These are phyloP conservation scores for Aphelinus certus DNA, from an alignment of 1,140 invertebrate genomes.

Conservation along the genomic window DNA sequence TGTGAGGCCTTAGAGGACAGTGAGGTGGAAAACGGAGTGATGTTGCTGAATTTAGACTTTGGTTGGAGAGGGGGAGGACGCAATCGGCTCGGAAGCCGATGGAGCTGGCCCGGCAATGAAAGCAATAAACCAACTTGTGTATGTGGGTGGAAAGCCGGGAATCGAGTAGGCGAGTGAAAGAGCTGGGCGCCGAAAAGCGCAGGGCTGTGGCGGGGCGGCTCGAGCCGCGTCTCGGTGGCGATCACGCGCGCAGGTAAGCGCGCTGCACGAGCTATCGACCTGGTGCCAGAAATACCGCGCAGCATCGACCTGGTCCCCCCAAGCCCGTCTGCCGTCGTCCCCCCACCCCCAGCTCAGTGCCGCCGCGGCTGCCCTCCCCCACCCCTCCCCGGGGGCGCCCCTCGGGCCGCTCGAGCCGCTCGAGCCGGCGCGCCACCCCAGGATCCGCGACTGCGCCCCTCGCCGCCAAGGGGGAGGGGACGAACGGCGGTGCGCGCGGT, in stretches of 20 bases:
- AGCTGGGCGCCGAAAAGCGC: slow-evolving; percentile 8
- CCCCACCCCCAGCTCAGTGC: slow-evolving; percentile 7
- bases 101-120: neutral
- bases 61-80: too few species aligned
- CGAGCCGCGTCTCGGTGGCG: neutral
- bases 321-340: slow-evolving; percentile 22
- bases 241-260: slow-evolving; percentile 47
- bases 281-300: slow-evolving; percentile 65
- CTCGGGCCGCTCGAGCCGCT: neutral
- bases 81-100: too few species aligned
- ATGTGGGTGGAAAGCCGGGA: neutral
- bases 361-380: slow-evolving; percentile 8
- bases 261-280: slow-evolving; percentile 65
- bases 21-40: too few species aligned
- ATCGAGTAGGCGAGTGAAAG: neutral
- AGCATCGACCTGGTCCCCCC: slow-evolving; percentile 60
- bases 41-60: too few species aligned
- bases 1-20: too few species aligned
- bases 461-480: slow-evolving; percentile 40
- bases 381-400: neutral
- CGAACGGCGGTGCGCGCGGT: slow-evolving; percentile 35
- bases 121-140: neutral
- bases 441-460: slow-evolving; percentile 54
- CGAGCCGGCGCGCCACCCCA: neutral
- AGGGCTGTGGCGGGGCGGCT: neutral